These are phyloP conservation scores for Chrysaora quinquecirrha DNA, from an alignment of 30 jellyfish, hydroid and myxozoan genomes.

Conservation along the genomic window DNA sequence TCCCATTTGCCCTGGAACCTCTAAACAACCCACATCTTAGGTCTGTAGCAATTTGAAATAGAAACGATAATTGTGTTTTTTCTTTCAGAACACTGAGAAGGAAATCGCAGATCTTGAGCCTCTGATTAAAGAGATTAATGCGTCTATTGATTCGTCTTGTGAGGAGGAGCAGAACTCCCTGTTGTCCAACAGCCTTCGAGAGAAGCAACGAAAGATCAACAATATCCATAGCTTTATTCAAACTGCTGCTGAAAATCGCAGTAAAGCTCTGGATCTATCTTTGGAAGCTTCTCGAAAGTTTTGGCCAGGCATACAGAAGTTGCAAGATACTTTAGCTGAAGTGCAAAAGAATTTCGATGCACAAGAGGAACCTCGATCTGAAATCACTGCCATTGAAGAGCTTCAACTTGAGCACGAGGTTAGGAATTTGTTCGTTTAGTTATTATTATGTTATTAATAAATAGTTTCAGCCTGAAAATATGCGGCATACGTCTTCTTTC, in stretches of 20 bases:
- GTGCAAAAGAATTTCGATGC: slow-evolving; percentile 77
- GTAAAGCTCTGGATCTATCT: slow-evolving; percentile 72
- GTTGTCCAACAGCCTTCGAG: slow-evolving; percentile 64
- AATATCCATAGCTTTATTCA: slow-evolving; percentile 41
- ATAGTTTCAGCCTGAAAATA: too few relatives aligned
- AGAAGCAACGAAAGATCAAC: slow-evolving; percentile 64
- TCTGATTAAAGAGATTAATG: slow-evolving; percentile 37
- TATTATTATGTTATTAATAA: too few relatives aligned
- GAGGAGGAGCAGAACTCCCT: slow-evolving; percentile 89
- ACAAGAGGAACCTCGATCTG: slow-evolving; percentile 84
- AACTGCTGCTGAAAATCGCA: slow-evolving; percentile 70
- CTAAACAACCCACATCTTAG: too few relatives aligned
- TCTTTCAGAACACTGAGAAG: slow-evolving; percentile 59
- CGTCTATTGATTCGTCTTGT: slow-evolving; percentile 41
- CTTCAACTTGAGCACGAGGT: slow-evolving; percentile 87
- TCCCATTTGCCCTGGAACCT: too few relatives aligned
- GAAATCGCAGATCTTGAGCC: slow-evolving; percentile 54
- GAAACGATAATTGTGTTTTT: too few relatives aligned
- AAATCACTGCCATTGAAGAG: slow-evolving; percentile 61
- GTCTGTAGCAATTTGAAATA: too few relatives aligned
- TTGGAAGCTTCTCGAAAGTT: slow-evolving; percentile 83
- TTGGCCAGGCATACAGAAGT: slow-evolving; percentile 94
- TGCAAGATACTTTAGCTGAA: slow-evolving; percentile 72
- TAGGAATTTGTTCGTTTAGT: background rate
- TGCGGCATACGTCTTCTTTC: too few relatives aligned